Base-by-base conservation (phyloP, 2,888 invertebrate species). In the Anoplius nigerrimus region DNA sequence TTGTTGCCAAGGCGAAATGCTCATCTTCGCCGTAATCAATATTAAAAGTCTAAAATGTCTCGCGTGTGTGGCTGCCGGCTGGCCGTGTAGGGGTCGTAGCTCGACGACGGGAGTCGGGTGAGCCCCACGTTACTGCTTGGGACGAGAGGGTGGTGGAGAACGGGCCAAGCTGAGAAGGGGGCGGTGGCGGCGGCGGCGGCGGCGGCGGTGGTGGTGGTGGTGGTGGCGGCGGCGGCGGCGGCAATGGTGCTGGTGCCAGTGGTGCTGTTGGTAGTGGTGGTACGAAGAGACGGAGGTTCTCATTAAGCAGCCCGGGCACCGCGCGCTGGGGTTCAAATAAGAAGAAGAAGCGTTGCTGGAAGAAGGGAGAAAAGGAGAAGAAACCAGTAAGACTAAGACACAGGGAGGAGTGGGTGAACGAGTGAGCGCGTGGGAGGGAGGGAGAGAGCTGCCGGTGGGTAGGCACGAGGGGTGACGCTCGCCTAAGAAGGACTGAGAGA, bases 261-360 rank as follows among this genome's bases (percentile, higher is more conserved):
- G 71, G 68, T 65, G 66, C 68, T 66, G 70, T 66, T 72, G 72
- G 75, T 73, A 78, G 80, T 72, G 74, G 79, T 74, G 78, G 80
- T 72, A 76, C 72, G 80, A 78, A 77, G 82, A 79, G 86, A 82
- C 80, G 86, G 85, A 81, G 86, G 87, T 87, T 88, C 88, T 88
- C 88, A 88, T 88, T 88, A 88, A 88, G 88, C 87, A 88, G 87
- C 87, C 88, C 87, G 86, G 87, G 88, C 85, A 85, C 82, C 85
- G 82, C 81, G 80, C 83, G 83, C 81, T 78, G 76, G 78, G 81
- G 82, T 82, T 84, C 80, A 81, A 84, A 85, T 86, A 86, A 86
- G 86, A 84, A 85, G 82, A 82, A 84, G 82, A 81, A 81, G 81
- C 76, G 77, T 72, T 69, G 75, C 74, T 74, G 73, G 78, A 79